Evolutionary conservation across 2,888 invertebrate genomes (phyloP).

Genomic region (Proisotoma minuta): DNA sequence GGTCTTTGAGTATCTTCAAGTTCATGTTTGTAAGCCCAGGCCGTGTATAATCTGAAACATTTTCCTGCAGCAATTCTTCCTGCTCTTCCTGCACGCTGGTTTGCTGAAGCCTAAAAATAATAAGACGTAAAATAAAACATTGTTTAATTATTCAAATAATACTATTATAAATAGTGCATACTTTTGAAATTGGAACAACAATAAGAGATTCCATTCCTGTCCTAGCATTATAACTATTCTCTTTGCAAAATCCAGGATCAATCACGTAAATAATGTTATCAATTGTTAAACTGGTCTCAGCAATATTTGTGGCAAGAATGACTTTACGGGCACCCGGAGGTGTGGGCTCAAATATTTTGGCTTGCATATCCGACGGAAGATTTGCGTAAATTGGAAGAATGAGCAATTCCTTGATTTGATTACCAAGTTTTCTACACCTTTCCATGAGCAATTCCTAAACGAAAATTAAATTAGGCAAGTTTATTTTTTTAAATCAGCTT

Average conservation of each 20-base stretch:
- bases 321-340: constrained; percentile 95
- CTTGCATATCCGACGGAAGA: constrained; percentile 97
- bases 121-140: not conserved
- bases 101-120: constrained; percentile 70
- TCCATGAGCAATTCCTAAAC: constrained; percentile 76
- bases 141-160: not conserved
- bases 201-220: constrained; percentile 98
- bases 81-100: constrained; percentile 93
- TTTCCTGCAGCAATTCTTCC: constrained; percentile 95
- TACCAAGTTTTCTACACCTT: constrained; percentile 82
- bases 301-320: constrained; percentile 96
- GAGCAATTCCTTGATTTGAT: constrained; percentile 84
- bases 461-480: constrained; percentile 4
- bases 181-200: constrained; percentile 95
- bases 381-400: constrained; percentile 97
- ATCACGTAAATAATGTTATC: constrained; percentile 98
- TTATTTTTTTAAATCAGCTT: too few species aligned
- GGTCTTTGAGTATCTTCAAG: constrained; percentile 96
- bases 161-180: not conserved
- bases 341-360: constrained; percentile 96
- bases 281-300: constrained; percentile 97
- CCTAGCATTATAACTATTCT: constrained; percentile 94
- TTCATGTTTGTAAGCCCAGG: constrained; percentile 98
- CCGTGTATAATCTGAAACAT: constrained; percentile 95
- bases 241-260: constrained; percentile 99